Evolutionary conservation across 2,797 vertebrate species (phyloP).

Genomic region (Meriones psammophilus): DNA sequence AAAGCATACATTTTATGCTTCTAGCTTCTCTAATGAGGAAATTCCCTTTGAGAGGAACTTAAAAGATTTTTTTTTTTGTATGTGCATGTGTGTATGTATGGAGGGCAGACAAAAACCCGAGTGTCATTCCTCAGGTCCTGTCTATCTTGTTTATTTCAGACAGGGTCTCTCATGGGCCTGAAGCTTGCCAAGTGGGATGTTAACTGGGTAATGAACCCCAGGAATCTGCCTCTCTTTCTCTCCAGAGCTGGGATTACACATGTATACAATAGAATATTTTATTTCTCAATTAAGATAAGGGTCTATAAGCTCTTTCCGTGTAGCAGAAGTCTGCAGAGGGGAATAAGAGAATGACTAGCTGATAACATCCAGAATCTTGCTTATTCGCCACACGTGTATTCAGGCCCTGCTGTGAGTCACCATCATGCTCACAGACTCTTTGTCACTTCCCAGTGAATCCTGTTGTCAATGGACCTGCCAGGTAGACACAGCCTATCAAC

Average conservation of each 20-base stretch:
- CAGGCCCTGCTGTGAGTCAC: rapidly evolving
- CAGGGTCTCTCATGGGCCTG: neutral
- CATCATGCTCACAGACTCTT: neutral
- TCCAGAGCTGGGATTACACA: neutral
- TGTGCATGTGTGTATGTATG: neutral
- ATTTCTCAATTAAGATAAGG: neutral
- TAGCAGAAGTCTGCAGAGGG: neutral
- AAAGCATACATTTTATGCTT: neutral
- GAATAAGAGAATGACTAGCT: neutral
- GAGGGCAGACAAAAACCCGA: neutral
- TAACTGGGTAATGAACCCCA: neutral
- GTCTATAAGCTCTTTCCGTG: neutral
- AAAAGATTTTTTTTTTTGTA: neutral
- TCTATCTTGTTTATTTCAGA: neutral
- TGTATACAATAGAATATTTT: neutral
- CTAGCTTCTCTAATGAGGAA: neutral
- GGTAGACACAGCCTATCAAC: neutral
- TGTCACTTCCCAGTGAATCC: neutral
- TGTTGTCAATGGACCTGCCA: neutral
- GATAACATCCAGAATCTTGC: neutral
- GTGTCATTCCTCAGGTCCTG: neutral
- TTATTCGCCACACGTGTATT: neutral
- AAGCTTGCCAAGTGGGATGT: neutral
- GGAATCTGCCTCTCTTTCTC: neutral
- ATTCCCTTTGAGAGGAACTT: neutral